Percentiles rank a stretch among this genome's conserved stretches.
Evolutionary conservation across 2,888 invertebrate genomes (phyloP).

Genomic region (Pristionchus japonicus): DNA sequence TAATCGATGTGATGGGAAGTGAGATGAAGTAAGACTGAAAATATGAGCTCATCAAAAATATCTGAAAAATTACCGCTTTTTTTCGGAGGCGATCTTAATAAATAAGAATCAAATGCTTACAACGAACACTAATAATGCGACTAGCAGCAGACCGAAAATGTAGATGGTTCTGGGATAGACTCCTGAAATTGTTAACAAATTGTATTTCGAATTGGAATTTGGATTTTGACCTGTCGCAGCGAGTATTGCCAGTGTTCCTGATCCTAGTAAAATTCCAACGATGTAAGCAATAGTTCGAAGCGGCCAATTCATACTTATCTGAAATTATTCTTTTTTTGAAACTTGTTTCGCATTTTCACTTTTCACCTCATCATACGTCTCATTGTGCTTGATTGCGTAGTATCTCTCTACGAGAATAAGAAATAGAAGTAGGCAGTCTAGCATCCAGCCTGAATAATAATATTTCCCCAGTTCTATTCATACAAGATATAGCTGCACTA

Average conservation of each 20-base stretch:
- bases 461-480: no score
- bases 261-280: neutral
- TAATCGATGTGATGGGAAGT: neutral
- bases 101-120: neutral
- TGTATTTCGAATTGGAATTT: neutral
- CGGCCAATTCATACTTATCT: neutral
- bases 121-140: neutral
- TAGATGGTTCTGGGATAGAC: neutral
- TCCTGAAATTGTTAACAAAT: slow-evolving; percentile 1
- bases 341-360: neutral
- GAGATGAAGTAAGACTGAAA: slow-evolving; percentile 7
- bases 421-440: neutral
- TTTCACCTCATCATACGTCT: slow-evolving; percentile 1
- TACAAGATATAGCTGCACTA: no score
- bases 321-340: neutral
- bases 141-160: neutral
- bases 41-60: no score
- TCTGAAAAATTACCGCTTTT: no score
- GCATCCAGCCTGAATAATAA: neutral
- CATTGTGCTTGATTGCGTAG: slow-evolving; percentile 23
- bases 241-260: neutral
- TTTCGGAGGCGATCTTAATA: neutral
- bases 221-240: neutral
- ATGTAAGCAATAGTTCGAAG: neutral
- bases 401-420: neutral